Base-by-base conservation (phyloP, 2,113 vertebrate genomes). In the Notothenia rossii region DNA sequence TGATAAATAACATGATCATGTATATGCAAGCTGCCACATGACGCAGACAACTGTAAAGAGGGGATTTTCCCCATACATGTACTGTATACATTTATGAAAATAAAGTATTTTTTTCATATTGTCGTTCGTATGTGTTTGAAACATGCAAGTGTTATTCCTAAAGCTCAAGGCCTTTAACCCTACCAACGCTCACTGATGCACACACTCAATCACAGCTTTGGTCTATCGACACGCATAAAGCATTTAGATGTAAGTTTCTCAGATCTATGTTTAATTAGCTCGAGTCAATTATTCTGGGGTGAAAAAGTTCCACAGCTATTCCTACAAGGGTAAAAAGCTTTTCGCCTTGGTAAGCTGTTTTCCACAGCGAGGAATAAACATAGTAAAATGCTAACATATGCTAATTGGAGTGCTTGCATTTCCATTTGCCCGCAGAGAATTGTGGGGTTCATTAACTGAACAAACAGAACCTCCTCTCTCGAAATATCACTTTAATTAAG, bases 401-500 rank as follows among this genome's bases (percentile, higher is more conserved):
- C 92, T 94, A 94, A 95, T 93, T 87, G 89, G 88, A 84, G 84
- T 84, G 83, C 92, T 82, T 89, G 90, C 89, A 93, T 94, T 93
- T 90, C 84, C 90, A 91, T 93, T 92, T 90, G 91, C 92, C 93
- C 91, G 71, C 86, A 84, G 94, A 94, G 92, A 93, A 94, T 91
- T 89, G 72, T 75, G 74, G 58, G 83, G 90, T 92, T 95, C 87
- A 94, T 94, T 95, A 94, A 89, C 92, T 93, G 92, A 94, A 94
- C 94, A 95, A 95, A 94, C 92, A 95, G 84, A 93, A 90, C 80
- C 86, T 92, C 82, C 81, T 83, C 88, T 87, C 85, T 89, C 74
- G 70, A 95, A 95, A 95, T 94, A 95, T 92, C 91, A 93, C 89
- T 93, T 95, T 94, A 94, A 94, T 95, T 95, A 95, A 93, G 89